A percentile compares a stretch with the other conserved stretches of the same genome.
These are phyloP conservation scores for Vulpes vulpes DNA, from an alignment of 2,113 vertebrate genomes.

Conservation along the genomic window DNA sequence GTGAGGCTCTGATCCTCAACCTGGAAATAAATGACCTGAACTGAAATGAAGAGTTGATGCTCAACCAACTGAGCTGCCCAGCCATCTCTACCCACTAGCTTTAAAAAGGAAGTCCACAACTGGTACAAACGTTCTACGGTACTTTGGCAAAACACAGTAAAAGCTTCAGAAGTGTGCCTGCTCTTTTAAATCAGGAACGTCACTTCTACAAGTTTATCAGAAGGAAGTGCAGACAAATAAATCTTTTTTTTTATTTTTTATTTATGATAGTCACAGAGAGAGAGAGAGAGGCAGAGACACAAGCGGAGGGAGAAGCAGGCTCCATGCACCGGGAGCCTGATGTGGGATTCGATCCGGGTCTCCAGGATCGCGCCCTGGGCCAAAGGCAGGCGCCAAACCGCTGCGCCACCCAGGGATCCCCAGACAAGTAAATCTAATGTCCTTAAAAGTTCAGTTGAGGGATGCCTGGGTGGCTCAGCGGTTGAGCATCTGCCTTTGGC, in stretches of 20 bases:
- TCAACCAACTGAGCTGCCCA: neutral
- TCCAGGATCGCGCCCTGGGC: too few species aligned
- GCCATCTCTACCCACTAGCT: neutral
- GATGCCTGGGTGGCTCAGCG: too few species aligned
- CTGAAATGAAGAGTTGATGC: neutral
- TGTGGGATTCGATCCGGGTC: too few species aligned
- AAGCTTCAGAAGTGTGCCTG: neutral
- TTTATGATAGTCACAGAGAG: too few species aligned
- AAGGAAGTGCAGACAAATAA: neutral
- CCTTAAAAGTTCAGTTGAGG: too few species aligned
- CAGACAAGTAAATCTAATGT: neutral
- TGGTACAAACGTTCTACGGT: neutral
- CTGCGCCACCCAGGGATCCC: too few species aligned
- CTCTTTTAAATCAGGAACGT: conserved; percentile 5
- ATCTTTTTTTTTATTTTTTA: too few species aligned
- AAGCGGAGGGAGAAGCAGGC: too few species aligned
- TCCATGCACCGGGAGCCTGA: too few species aligned
- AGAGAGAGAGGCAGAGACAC: too few species aligned
- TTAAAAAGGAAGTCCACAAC: neutral
- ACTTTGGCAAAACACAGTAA: conserved; percentile 43
- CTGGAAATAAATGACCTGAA: neutral
- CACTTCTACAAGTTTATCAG: conserved; percentile 34
- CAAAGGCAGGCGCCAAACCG: too few species aligned
- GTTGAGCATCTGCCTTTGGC: too few species aligned
- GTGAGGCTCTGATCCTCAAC: neutral